phyloP scores from a whole-genome alignment of 1,140 invertebrate genomes.

The Neuroterus valhalla region DNA sequence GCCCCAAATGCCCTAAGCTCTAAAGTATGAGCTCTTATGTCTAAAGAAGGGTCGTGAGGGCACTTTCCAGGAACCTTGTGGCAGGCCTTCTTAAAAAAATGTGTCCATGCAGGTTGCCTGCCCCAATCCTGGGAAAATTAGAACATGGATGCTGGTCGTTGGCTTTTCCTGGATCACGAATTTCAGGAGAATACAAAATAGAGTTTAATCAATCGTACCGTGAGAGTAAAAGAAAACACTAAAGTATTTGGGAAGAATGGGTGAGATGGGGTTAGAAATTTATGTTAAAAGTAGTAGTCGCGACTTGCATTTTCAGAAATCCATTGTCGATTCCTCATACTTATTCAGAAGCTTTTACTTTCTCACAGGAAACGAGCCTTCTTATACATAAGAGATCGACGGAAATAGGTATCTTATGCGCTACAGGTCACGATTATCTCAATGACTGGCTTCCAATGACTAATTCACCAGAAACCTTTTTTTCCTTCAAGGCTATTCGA shows the following conservation, averaged over 20 bases:
- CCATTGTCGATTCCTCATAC: slow-evolving; percentile 71
- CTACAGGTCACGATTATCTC: slow-evolving; percentile 49
- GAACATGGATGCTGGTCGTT: slow-evolving; percentile 39
- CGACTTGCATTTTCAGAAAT: slow-evolving; percentile 65
- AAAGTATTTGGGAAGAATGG: neutral
- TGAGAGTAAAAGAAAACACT: neutral
- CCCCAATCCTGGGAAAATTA: slow-evolving; percentile 40
- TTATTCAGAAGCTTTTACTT: slow-evolving; percentile 58
- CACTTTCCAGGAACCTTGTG: slow-evolving; percentile 62
- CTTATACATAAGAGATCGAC: slow-evolving; percentile 50
- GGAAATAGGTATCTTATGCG: slow-evolving; percentile 55
- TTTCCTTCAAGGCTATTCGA: neutral
- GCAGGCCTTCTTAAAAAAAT: slow-evolving; percentile 57
- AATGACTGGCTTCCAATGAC: slow-evolving; percentile 40
- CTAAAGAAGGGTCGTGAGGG: neutral
- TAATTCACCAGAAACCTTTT: slow-evolving; percentile 6
- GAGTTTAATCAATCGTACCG: neutral
- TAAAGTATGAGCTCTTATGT: too few species aligned
- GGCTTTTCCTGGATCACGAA: slow-evolving; percentile 18
- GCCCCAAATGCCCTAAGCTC: too few species aligned
- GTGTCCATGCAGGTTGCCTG: slow-evolving; percentile 29
- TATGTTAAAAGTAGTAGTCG: slow-evolving; percentile 63
- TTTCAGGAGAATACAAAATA: slow-evolving; percentile 20
- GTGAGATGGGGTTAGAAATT: slow-evolving; percentile 58
- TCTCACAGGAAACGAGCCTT: slow-evolving; percentile 45